These are phyloP conservation scores for Rhabdornis inornatus DNA, from an alignment of 2,113 vertebrate species.

Conservation along the genomic window DNA sequence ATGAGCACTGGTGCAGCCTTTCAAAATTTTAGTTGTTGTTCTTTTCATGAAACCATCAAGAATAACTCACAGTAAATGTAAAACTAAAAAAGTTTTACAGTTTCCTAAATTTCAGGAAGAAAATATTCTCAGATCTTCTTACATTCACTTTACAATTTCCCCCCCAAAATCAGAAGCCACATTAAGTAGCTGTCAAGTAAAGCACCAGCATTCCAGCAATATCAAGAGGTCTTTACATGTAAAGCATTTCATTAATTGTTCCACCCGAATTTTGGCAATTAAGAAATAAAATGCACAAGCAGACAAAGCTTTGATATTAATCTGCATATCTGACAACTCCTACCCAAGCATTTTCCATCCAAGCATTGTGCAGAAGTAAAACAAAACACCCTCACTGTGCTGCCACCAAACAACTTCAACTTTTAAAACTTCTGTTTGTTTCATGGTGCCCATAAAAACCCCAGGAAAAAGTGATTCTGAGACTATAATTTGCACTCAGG, in stretches of 20 bases:
- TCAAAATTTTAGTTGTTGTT: not conserved
- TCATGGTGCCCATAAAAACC: conserved; percentile 68
- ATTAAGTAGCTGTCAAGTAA: not conserved
- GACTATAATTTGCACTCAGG: conserved; percentile 68
- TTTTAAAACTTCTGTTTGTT: conserved; percentile 67
- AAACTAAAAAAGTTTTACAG: not conserved
- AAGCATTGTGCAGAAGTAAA: not conserved
- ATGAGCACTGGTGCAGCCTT: not conserved
- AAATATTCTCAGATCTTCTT: not conserved
- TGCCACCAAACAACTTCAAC: conserved; percentile 38
- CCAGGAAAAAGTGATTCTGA: conserved; percentile 68
- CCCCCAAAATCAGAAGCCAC: not conserved
- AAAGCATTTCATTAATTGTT: not conserved
- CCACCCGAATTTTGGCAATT: not conserved
- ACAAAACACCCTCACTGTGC: not conserved
- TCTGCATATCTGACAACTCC: not conserved
- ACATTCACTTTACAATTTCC: not conserved
- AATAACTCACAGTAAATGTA: not conserved
- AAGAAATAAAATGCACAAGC: not conserved
- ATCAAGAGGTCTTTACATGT: not conserved
- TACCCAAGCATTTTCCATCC: not conserved
- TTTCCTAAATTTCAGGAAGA: not conserved
- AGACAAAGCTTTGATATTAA: not conserved
- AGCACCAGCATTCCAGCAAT: not conserved
- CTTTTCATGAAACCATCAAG: not conserved